These are phyloP conservation scores for Acronicta leporina DNA, from an alignment of 2,888 invertebrate species.

Conservation along the genomic window DNA sequence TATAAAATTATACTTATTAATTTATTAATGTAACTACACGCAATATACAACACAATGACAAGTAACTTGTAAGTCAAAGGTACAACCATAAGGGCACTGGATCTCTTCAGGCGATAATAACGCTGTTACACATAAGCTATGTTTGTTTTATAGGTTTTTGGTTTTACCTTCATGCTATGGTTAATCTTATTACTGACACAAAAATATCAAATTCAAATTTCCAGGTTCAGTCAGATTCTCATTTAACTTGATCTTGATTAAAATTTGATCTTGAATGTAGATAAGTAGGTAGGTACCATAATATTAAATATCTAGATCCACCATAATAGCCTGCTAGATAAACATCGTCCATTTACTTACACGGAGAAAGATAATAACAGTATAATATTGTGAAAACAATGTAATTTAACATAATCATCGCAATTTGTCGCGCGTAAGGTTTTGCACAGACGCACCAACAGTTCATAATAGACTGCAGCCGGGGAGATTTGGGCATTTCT, in stretches of 20 bases:
- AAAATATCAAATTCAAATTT: too few species aligned
- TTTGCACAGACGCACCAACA: constrained; percentile 9
- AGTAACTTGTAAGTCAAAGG: too few species aligned
- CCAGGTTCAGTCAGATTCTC: background rate
- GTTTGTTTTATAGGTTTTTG: too few species aligned
- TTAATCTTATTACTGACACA: too few species aligned
- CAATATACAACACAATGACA: too few species aligned
- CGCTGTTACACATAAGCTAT: too few species aligned
- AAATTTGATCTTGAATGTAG: background rate
- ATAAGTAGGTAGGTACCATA: background rate
- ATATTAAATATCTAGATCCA: constrained; percentile 21
- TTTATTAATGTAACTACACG: too few species aligned
- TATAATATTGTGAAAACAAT: constrained; percentile 49
- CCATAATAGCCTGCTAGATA: constrained; percentile 24
- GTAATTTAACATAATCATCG: constrained; percentile 45
- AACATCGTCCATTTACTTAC: constrained; percentile 43
- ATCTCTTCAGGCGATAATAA: too few species aligned
- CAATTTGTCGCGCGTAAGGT: constrained; percentile 14
- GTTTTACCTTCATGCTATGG: too few species aligned
- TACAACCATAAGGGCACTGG: too few species aligned
- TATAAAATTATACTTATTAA: too few species aligned
- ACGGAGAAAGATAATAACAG: constrained; percentile 45
- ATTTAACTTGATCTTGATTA: background rate
- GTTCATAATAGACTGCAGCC: background rate
- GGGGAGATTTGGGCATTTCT: background rate